Percentiles rank a stretch among this genome's conserved stretches.
Conservation (phyloP, 2,113 vertebrate genomes). For the Xenotilapia longispinis region DNA sequence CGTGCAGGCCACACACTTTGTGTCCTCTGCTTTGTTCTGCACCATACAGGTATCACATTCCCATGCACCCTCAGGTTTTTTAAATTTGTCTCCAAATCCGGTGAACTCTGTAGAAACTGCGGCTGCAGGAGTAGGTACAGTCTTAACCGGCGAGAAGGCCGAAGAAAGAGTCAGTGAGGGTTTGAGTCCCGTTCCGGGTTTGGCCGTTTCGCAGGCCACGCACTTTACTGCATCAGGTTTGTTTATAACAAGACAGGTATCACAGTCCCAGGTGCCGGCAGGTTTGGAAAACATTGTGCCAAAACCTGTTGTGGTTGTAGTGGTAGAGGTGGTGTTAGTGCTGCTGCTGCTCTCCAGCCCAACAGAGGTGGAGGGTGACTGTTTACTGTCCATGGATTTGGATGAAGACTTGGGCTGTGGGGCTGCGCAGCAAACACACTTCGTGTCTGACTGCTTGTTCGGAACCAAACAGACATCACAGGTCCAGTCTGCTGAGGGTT, state of each 20-base stretch:
- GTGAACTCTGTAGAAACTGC: constrained; percentile 39
- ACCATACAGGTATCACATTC: constrained; percentile 84
- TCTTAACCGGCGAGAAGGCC: constrained; percentile 63
- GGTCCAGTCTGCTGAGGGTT: constrained; percentile 74
- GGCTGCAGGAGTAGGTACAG: constrained; percentile 37
- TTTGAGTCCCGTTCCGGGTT: constrained; percentile 89
- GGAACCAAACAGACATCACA: constrained; percentile 75
- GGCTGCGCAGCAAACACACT: constrained; percentile 78
- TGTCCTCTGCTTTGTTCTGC: constrained; percentile 84
- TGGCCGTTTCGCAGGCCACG: constrained; percentile 90
- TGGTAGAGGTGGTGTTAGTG: constrained; percentile 39
- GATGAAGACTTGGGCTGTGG: constrained; percentile 60
- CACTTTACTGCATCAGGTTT: constrained; percentile 89
- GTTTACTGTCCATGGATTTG: constrained; percentile 48
- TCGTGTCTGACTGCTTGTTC: constrained; percentile 77
- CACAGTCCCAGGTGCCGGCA: constrained; percentile 88
- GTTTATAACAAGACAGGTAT: constrained; percentile 93
- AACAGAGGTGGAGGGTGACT: background rate
- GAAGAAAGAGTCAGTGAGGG: constrained; percentile 77
- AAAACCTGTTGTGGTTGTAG: constrained; percentile 65
- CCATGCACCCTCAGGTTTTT: constrained; percentile 87
- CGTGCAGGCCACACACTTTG: constrained; percentile 84
- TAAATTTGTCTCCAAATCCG: constrained; percentile 88
- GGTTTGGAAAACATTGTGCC: constrained; percentile 79
- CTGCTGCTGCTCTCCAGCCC: constrained; percentile 33